A percentile compares a stretch with the other conserved stretches of the same genome.
These are phyloP conservation scores for Pomacea canaliculata DNA, from an alignment of 2,888 invertebrate species.

Conservation along the genomic window DNA sequence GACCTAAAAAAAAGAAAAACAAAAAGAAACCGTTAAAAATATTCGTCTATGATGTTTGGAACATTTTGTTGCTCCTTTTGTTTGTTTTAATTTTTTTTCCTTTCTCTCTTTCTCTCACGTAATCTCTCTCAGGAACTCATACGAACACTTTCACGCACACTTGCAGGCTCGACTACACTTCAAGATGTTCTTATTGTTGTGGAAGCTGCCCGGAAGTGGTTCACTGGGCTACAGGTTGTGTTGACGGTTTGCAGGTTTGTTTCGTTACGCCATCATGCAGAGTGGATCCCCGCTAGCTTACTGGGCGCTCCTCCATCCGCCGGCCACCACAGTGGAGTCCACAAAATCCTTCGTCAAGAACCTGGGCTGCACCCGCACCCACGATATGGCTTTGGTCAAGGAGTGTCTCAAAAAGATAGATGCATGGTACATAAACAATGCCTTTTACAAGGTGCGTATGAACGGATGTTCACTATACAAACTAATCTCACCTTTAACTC, in stretches of 20 bases:
- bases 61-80: background rate
- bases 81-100: background rate
- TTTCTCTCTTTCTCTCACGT: no score
- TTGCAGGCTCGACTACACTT: no score
- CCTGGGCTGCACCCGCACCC: conserved; percentile 12
- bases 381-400: conserved; percentile 16
- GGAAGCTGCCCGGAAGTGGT: no score
- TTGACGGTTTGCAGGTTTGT: conserved; percentile 10
- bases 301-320: conserved; percentile 37
- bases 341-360: conserved; percentile 8
- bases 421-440: conserved; percentile 14
- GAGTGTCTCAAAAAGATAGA: conserved; percentile 24
- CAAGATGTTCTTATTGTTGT: no score
- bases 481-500: no score
- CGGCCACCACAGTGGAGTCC: conserved; percentile 8
- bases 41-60: no score
- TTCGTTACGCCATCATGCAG: conserved; percentile 28
- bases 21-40: no score
- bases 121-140: no score
- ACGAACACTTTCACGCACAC: no score
- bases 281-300: conserved; percentile 43
- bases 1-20: no score
- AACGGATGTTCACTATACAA: background rate
- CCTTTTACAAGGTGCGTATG: background rate
- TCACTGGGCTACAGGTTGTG: no score